Evolutionary conservation across 2,113 vertebrate species (phyloP).

Genomic region (Proteles cristata): DNA sequence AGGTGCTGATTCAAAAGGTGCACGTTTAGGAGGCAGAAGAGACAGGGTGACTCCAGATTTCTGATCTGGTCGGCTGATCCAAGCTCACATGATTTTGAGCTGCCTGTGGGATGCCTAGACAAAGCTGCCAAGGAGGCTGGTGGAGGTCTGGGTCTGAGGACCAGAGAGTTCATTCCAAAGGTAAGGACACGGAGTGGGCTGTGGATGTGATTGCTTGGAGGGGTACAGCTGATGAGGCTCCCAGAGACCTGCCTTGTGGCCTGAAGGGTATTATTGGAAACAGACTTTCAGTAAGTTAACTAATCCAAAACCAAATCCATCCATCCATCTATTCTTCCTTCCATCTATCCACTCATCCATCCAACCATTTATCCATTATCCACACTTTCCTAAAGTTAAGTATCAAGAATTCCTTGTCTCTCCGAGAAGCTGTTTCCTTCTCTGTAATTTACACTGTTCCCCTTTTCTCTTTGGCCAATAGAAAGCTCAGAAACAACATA

Average conservation of each 20-base stretch:
- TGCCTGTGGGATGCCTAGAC: background rate
- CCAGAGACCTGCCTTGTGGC: background rate
- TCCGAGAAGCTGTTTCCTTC: background rate
- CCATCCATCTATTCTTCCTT: background rate
- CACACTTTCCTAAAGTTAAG: background rate
- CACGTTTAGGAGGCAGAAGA: background rate
- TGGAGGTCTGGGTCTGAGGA: no score
- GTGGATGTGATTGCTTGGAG: background rate
- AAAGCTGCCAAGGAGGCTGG: background rate
- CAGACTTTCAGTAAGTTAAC: background rate
- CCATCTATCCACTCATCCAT: background rate
- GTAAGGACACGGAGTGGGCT: no score
- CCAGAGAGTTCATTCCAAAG: background rate
- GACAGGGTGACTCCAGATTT: background rate
- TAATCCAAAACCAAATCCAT: background rate
- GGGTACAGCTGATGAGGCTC: background rate
- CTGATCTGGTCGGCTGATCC: background rate
- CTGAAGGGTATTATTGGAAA: background rate
- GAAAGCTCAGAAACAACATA: background rate
- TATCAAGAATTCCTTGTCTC: background rate
- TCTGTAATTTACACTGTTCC: background rate
- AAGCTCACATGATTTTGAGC: background rate
- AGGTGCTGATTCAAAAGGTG: background rate
- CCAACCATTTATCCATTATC: background rate
- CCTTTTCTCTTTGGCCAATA: background rate